Percentiles rank a stretch among this genome's conserved stretches.
Conservation (phyloP, 1,140 invertebrate genomes). For the Maconellicoccus hirsutus region DNA sequence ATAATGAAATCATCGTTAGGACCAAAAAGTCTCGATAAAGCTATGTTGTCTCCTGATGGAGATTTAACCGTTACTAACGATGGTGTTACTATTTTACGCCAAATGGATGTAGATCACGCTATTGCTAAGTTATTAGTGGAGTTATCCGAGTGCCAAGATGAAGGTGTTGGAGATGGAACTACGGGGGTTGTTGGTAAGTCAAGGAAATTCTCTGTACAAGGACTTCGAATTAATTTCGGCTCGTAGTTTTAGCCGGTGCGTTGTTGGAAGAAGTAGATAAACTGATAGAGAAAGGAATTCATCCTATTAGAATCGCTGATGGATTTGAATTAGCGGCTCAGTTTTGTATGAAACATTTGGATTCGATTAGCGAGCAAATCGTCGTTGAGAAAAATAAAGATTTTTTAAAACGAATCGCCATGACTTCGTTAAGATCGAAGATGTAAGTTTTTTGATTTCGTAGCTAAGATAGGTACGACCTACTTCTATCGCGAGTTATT, state of each 20-base stretch:
- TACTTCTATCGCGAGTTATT: neutral
- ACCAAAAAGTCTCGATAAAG: constrained; percentile 14
- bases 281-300: constrained; percentile 91
- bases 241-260: constrained; percentile 72
- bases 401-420: constrained; percentile 85
- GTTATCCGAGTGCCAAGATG: constrained; percentile 3
- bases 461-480: too few relatives aligned
- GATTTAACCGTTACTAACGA: constrained; percentile 22
- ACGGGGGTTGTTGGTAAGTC: neutral
- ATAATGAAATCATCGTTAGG: constrained; percentile 12
- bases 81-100: constrained; percentile 8
- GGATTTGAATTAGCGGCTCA: constrained; percentile 96
- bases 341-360: constrained; percentile 73
- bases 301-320: constrained; percentile 97
- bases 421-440: constrained; percentile 97
- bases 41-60: constrained; percentile 9
- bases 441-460: constrained; percentile 48
- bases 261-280: constrained; percentile 89
- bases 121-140: constrained; percentile 7
- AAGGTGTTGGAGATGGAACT: neutral
- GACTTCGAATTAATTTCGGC: constrained; percentile 29
- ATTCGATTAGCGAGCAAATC: constrained; percentile 80
- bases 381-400: constrained; percentile 75
- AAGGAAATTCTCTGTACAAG: neutral
- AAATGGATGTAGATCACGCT: constrained; percentile 12